Evolutionary conservation across 2,888 invertebrate genomes (phyloP).

Genomic region (Dorcus parallelipipedus): DNA sequence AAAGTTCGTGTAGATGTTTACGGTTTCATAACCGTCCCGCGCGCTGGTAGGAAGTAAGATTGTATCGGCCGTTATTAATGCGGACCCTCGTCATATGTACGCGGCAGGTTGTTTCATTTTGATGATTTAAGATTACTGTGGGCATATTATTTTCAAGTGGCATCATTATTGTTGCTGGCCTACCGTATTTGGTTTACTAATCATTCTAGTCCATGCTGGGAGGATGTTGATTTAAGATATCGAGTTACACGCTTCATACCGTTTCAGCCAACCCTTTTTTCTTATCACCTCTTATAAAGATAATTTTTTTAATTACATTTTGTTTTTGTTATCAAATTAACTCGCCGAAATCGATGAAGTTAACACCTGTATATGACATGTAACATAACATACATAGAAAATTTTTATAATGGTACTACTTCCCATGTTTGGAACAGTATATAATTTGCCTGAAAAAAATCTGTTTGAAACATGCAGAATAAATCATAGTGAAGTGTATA

Average conservation of each 20-base stretch:
- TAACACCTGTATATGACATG: no score
- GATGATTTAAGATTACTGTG: slow-evolving; percentile 45
- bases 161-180: slow-evolving; percentile 37
- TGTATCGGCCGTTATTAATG: slow-evolving; percentile 43
- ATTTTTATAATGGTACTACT: no score
- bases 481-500: no score
- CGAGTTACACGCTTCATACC: background rate
- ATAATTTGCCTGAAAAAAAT: no score
- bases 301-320: slow-evolving; percentile 3
- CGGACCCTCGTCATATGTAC: slow-evolving; percentile 43
- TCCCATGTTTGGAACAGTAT: no score
- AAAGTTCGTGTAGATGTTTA: slow-evolving; percentile 35
- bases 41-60: slow-evolving; percentile 39
- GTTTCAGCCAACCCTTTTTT: no score
- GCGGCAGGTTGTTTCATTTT: slow-evolving; percentile 43
- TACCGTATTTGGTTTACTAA: slow-evolving; percentile 42
- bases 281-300: background rate
- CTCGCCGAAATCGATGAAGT: no score
- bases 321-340: background rate
- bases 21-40: slow-evolving; percentile 39
- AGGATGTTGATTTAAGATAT: slow-evolving; percentile 20
- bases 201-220: slow-evolving; percentile 29
- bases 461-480: no score
- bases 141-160: slow-evolving; percentile 42
- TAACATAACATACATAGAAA: no score